These are phyloP conservation scores for Gopherus flavomarginatus DNA, from an alignment of 2,113 vertebrate species.

Conservation along the genomic window DNA sequence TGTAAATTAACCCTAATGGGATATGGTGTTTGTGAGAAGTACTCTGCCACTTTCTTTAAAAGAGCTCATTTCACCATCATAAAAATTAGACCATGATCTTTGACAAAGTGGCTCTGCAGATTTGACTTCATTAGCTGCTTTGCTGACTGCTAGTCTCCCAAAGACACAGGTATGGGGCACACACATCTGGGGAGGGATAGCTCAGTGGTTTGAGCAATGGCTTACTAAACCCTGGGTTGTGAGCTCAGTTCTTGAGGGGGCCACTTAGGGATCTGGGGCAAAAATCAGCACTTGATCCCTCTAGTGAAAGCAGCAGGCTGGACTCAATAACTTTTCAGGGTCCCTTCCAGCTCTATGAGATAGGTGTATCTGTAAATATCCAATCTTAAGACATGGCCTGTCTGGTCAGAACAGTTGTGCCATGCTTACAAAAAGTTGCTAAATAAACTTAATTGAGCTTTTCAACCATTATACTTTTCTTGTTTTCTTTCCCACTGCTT, in stretches of 20 bases:
- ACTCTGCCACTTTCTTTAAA: slow-evolving; percentile 5
- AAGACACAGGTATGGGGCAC: slow-evolving; percentile 15
- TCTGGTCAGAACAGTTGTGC: slow-evolving; percentile 15
- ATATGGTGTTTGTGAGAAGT: not conserved
- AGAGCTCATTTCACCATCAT: slow-evolving; percentile 39
- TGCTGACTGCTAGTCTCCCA: slow-evolving; percentile 26
- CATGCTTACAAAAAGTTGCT: slow-evolving; percentile 42
- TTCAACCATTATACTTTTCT: slow-evolving; percentile 1
- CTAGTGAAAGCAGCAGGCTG: too few species aligned
- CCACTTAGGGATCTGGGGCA: too few species aligned
- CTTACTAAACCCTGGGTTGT: too few species aligned
- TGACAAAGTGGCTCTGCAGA: not conserved
- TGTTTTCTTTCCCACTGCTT: not conserved
- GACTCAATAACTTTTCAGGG: too few species aligned
- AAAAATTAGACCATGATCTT: not conserved
- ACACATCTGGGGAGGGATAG: not conserved
- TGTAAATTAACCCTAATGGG: slow-evolving; percentile 36
- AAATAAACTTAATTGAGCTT: slow-evolving; percentile 43
- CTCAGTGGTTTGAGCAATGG: too few species aligned
- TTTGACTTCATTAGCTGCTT: slow-evolving; percentile 53
- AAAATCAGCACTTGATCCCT: too few species aligned
- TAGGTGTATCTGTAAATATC: slow-evolving; percentile 1
- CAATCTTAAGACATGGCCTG: not conserved
- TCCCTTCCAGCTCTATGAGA: too few species aligned
- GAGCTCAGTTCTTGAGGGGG: too few species aligned